Base-by-base conservation (phyloP, 2,797 vertebrate genomes). In the Myotis vivesi region DNA sequence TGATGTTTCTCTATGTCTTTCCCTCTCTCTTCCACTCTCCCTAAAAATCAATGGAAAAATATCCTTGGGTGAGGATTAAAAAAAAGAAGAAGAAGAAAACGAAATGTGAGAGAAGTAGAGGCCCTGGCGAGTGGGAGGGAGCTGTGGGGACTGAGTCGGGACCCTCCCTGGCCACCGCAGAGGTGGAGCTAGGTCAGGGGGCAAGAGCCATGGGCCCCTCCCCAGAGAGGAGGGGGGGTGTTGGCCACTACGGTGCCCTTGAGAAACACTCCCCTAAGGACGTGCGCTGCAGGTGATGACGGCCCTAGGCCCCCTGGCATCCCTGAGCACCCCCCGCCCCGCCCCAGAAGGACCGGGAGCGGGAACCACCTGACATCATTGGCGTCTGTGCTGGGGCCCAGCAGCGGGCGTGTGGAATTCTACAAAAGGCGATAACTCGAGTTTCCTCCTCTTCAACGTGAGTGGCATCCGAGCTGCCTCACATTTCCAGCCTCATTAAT, bases 311-410 rank as follows among this genome's bases (percentile, higher is more conserved):
- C 25, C 19, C 41, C 11, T 8, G 25, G 33, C 36, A 22, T 20
- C 36, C 41, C 22, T 15, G 49, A n/a, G 46, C 9, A 28, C 13
- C 55, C 5, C 41, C 12, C 46, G 5, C 46, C 41, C 12, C 46
- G n/a, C 46, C 3, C 44, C 10, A 1, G 57, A 41, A 36, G 44
- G 59, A 38, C 16, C 1, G 3, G 5, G 49, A 2, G 30, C 33
- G 30, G 82, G 69, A 5, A 12, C 11, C 3, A 2, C 44, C 44
- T 17, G 0, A 1, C 0, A 10, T 0, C 9, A 66, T 1, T 19
- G 33, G 16, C 15, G 62, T 64, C 62, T 17, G 38, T 4, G 20
- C 25, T 0, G 4, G 30, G 36, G 11, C 0, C 3, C 1, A 4
- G 79, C n/a, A 15, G 66, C 33, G 15, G 19, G 49, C 57, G 0